phyloP scores from a whole-genome alignment of 2,113 vertebrate species.

The Indri indri region DNA sequence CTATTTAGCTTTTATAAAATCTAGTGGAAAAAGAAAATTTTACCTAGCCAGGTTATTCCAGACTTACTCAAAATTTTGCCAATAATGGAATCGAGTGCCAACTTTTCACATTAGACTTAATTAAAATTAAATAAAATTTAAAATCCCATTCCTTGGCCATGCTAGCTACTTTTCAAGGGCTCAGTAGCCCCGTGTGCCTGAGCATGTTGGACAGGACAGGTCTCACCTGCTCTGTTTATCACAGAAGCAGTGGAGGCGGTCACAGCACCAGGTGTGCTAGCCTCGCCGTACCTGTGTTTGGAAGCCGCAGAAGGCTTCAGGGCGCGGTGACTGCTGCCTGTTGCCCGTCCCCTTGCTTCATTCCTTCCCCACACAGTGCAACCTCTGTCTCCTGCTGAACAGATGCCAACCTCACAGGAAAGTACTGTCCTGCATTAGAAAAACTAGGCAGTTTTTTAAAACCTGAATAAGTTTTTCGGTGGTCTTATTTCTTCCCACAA shows the following conservation, averaged over 20 bases:
- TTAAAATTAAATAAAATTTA: neutral
- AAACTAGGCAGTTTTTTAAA: neutral
- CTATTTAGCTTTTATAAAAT: constrained; percentile 4
- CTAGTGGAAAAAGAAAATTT: neutral
- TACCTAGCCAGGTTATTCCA: neutral
- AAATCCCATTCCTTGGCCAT: neutral
- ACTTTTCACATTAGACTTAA: neutral
- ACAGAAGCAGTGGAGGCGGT: neutral
- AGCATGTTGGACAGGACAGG: neutral
- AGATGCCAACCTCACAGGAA: neutral
- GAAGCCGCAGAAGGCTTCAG: neutral
- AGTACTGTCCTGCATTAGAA: neutral
- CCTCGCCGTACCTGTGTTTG: rapidly evolving
- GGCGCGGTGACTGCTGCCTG: neutral
- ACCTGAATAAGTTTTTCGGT: neutral
- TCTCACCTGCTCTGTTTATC: neutral
- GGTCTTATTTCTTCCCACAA: neutral
- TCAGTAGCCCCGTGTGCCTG: rapidly evolving
- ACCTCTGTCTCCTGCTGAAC: neutral
- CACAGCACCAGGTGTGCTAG: rapidly evolving
- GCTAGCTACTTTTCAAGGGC: neutral
- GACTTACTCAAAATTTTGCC: neutral
- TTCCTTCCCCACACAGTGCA: neutral
- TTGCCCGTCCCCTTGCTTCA: rapidly evolving
- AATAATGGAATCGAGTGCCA: neutral